phyloP scores from a whole-genome alignment of 2,113 vertebrate genomes.

The Paracyprichromis sp. region DNA sequence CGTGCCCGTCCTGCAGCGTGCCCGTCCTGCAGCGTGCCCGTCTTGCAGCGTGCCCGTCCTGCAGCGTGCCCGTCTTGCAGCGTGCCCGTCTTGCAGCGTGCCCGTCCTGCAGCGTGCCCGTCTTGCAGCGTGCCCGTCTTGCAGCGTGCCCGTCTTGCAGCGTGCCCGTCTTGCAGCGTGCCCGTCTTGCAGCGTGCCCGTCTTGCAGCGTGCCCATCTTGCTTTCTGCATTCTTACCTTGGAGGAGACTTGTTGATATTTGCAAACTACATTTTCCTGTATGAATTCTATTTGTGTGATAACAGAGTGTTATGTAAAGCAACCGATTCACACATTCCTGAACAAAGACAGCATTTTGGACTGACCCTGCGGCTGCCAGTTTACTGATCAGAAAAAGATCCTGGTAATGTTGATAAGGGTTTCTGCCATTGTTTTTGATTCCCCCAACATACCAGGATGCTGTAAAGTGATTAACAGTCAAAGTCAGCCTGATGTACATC shows the following conservation, averaged over 20 bases:
- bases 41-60: too few relatives aligned
- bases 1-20: too few relatives aligned
- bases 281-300: background rate
- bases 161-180: fast-evolving
- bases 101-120: too few relatives aligned
- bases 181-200: too few relatives aligned
- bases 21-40: too few relatives aligned
- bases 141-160: too few relatives aligned
- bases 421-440: slow-evolving; percentile 10
- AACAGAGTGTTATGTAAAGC: background rate
- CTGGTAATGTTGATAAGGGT: background rate
- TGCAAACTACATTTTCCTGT: background rate
- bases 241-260: slow-evolving; percentile 28
- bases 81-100: too few relatives aligned
- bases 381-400: background rate
- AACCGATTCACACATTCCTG: background rate
- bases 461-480: slow-evolving; percentile 10
- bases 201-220: fast-evolving
- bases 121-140: too few relatives aligned
- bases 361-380: background rate
- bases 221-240: background rate
- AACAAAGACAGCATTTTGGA: background rate
- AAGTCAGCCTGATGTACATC: slow-evolving; percentile 13
- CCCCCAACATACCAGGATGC: background rate
- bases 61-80: fast-evolving